Percentiles rank a stretch among this genome's conserved stretches.
Conservation (phyloP, 2,113 vertebrate species). For the Crotalus viridis region DNA sequence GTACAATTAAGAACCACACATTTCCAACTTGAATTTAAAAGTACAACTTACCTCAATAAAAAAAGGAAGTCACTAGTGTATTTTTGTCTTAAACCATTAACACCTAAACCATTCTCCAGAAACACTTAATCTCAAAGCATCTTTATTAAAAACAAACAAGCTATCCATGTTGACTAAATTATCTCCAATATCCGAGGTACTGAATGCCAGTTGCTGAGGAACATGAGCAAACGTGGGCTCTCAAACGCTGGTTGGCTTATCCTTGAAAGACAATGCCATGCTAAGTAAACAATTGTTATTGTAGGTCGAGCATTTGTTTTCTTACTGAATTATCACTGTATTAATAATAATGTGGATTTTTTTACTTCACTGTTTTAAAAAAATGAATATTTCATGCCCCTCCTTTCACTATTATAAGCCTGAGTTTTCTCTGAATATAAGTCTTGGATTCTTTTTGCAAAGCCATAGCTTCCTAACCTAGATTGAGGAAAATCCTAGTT, state of each 20-base stretch:
- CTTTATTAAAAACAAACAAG: neutral
- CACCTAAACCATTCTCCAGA: neutral
- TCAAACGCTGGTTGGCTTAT: neutral
- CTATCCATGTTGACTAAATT: neutral
- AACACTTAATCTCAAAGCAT: neutral
- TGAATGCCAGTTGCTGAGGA: neutral
- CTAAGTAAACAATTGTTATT: neutral
- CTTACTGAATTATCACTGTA: neutral
- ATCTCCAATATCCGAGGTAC: neutral
- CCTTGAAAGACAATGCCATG: neutral
- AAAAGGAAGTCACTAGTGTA: conserved; percentile 53
- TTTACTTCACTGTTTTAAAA: neutral
- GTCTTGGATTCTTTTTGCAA: neutral
- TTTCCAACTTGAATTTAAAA: conserved; percentile 17
- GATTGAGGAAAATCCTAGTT: neutral
- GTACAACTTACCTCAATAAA: conserved; percentile 56
- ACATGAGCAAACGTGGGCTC: neutral
- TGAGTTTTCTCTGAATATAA: neutral
- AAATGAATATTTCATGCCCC: neutral
- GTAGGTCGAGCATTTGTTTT: neutral
- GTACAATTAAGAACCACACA: conserved; percentile 33
- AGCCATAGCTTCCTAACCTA: neutral
- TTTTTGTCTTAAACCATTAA: conserved; percentile 46
- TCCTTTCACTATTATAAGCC: neutral
- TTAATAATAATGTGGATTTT: neutral